phyloP scores from a whole-genome alignment of 2,888 invertebrate species.

The Lepidocyrtinus sp. region DNA sequence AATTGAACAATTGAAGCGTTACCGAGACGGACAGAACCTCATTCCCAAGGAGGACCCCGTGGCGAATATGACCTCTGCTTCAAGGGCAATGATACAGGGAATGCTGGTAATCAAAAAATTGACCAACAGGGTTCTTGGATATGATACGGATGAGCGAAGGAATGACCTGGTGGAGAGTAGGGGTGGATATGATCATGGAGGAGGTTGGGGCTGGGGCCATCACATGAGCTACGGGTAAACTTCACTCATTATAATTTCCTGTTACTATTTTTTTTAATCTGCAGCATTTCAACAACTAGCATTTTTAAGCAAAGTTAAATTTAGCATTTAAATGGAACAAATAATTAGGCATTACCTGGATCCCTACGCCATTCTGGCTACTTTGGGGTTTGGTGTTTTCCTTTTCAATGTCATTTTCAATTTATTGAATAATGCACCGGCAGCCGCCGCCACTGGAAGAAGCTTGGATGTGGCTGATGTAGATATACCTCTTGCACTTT shows the following conservation, averaged over 20 bases:
- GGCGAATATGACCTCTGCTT: conserved; percentile 65
- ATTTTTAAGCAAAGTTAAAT: not conserved
- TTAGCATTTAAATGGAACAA: not conserved
- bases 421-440: conserved; percentile 69
- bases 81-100: conserved; percentile 69
- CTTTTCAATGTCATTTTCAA: conserved; percentile 71
- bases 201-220: conserved; percentile 64
- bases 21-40: conserved; percentile 67
- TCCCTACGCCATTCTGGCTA: conserved; percentile 70
- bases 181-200: conserved; percentile 67
- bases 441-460: conserved; percentile 60
- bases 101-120: conserved; percentile 69
- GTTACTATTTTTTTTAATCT: not conserved
- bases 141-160: conserved; percentile 66
- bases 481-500: conserved; percentile 69
- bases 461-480: conserved; percentile 69
- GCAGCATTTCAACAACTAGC: not conserved
- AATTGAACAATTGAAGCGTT: conserved; percentile 68
- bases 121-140: conserved; percentile 69
- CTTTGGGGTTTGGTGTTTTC: conserved; percentile 70
- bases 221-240: conserved; percentile 68
- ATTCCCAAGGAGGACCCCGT: conserved; percentile 61
- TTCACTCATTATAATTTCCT: not conserved
- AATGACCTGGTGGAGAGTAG: conserved; percentile 63
- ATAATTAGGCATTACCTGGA: conserved; percentile 69